Conservation (phyloP, 1,140 invertebrate genomes). For the Heterodera carotae region DNA sequence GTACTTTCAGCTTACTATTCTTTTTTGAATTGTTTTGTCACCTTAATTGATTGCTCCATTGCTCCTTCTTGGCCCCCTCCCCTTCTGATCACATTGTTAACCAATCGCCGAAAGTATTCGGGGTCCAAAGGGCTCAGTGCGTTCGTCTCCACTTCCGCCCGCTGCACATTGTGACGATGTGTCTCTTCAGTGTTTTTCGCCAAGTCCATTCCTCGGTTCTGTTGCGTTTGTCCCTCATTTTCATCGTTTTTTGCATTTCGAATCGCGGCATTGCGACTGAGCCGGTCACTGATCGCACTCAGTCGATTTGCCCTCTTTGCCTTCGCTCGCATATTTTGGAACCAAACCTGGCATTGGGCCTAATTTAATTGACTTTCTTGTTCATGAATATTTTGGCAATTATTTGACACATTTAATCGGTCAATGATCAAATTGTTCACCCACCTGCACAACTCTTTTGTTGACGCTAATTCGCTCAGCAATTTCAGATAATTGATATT, state of each 20-base stretch:
- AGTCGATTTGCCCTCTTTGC: constrained; percentile 43
- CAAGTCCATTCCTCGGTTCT: constrained; percentile 17
- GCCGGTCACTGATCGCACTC: constrained; percentile 51
- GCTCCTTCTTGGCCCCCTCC: neutral
- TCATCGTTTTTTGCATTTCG: constrained; percentile 10
- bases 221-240: neutral
- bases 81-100: constrained; percentile 27
- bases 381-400: no score
- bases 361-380: no score
- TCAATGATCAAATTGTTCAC: neutral
- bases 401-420: neutral
- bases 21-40: neutral
- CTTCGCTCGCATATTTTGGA: constrained; percentile 91
- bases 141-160: no score
- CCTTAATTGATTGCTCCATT: neutral
- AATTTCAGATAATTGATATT: constrained; percentile 85
- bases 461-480: constrained; percentile 85
- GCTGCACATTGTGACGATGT: constrained; percentile 16
- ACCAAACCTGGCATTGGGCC: constrained; percentile 87
- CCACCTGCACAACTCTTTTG: constrained; percentile 82
- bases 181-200: neutral
- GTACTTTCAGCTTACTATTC: no score
- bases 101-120: constrained; percentile 15
- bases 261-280: constrained; percentile 66
- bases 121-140: constrained; percentile 17